Evolutionary conservation across 2,113 vertebrate species (phyloP), one percentile per base, ranked within the genome.

Genomic region (Monarcha castaneiventris): DNA sequence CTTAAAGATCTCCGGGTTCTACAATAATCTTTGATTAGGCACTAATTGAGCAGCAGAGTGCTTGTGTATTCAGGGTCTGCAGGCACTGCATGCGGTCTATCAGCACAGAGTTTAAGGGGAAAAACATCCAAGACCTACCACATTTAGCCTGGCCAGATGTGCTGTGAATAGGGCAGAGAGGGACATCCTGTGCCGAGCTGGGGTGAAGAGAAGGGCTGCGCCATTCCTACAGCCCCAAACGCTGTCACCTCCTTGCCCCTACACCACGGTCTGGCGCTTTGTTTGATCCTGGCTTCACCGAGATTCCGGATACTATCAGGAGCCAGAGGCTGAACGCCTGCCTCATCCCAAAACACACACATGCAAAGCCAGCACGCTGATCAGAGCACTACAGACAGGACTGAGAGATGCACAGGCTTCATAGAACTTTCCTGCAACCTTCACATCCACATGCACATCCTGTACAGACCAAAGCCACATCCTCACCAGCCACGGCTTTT

Each of bases 21-120:
- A 87, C 89, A 94, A 67, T 88, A 92, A 96, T 92, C 88, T 93
- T 92, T 94, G 92, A 96, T 94, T 95, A 94, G 90, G 96, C 83
- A 95, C 86, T 96, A 96, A 93, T 93, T 94, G 91, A 79, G 91
- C 82, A 73, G 92, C 89, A 56, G 58, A 76, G 68, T 10, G 76
- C 93, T 66, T 85, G 62, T 83, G 85, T 77, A 91, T 72, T 68
- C 93, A 66, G 61, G 54, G 80, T 72, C 89, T 77, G 86, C 84
- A 71, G 78, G 82, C 33, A 10, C 86, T 27, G 86, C 64, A 62
- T 93, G 79, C 63, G 73, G 79, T 88, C 19, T 1, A 64, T 54
- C 92, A 76, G 71, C 87, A 21, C 0, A 4, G 69, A 75, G 32
- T 61, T 87, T 41, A 71, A 78, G 55, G 58, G n/a, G 35, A 8